Base-by-base conservation (phyloP, 2,888 invertebrate genomes). In the Ochropacha duplaris region DNA sequence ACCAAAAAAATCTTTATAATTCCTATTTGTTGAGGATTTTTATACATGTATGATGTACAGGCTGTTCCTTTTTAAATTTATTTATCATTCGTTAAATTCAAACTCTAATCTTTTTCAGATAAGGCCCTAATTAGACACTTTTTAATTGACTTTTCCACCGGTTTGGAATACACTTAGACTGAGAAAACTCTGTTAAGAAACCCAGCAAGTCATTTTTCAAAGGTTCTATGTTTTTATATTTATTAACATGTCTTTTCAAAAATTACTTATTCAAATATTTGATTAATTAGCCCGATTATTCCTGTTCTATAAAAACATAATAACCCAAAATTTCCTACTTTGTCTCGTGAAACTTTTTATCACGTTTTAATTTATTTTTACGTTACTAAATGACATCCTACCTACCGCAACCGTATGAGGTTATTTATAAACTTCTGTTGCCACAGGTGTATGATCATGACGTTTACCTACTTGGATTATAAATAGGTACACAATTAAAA, bases 1-100 rank as follows among this genome's bases (percentile, higher is more conserved):
- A 57, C 60, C 56, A 64, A 84, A 89, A 89, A 90, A 87, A 86
- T 77, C 64, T 66, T 71, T 77, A 76, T 84, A 84, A 87, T 84
- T 81, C 76, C 74, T 74, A 83, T 86, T 75, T 76, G 79, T 77
- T 76, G 75, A 72, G 66, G 72, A 71, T 79, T 77, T 82, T 86
- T 79, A 81, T 79, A 76, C 77, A 66, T 71, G 60, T 59, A 57
- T 58, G 54, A 28, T 49, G 59, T 86, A 89, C 76, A 88, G 85
- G 71, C 9, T 83, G 88, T 65, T 69, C 50, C 39, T 24, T 24
- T 24, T 24, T 12, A 6, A 31, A 12, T 2, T 28, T 31, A 12
- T 31, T 31, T 12, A 31, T n/a, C n/a, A n/a, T n/a, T n/a, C n/a
- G n/a, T n/a, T n/a, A n/a, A n/a, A n/a, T n/a, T n/a, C n/a, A n/a